Conservation (phyloP, 2,888 invertebrate genomes). For the Pasiphila rectangulata region DNA sequence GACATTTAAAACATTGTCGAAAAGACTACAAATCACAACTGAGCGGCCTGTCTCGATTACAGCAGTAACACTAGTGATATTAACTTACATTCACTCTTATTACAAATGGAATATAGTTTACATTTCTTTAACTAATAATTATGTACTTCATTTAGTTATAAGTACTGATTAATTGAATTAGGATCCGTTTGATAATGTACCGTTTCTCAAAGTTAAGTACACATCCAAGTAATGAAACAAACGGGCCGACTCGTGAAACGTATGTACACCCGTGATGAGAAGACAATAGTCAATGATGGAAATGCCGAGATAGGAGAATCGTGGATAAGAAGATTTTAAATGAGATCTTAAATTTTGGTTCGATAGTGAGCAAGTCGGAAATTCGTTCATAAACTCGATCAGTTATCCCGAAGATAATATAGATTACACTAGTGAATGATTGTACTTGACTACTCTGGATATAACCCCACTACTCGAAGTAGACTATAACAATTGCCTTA, state of each 20-base stretch:
- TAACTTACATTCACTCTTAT: constrained; percentile 68
- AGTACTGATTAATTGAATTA: constrained; percentile 49
- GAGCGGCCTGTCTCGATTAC: constrained; percentile 61
- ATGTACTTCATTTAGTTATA: constrained; percentile 71
- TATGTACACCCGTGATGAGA: constrained; percentile 4
- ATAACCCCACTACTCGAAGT: constrained; percentile 48
- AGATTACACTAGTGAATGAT: constrained; percentile 54
- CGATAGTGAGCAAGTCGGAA: constrained; percentile 70
- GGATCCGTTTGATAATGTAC: constrained; percentile 26
- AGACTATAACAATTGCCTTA: constrained; percentile 47
- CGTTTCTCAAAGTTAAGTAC: constrained; percentile 35
- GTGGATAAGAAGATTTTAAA: constrained; percentile 46
- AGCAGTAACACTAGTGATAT: constrained; percentile 63
- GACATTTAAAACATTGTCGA: constrained; percentile 65
- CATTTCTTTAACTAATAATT: constrained; percentile 64
- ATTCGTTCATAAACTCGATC: constrained; percentile 66
- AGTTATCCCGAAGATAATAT: constrained; percentile 54
- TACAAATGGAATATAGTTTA: constrained; percentile 70
- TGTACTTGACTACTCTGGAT: constrained; percentile 66
- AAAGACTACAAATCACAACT: constrained; percentile 74
- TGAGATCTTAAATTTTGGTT: constrained; percentile 78
- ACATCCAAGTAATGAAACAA: constrained; percentile 5
- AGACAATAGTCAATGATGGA: constrained; percentile 33
- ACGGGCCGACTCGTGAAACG: constrained; percentile 22
- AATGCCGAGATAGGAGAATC: constrained; percentile 30